Evolutionary conservation across 2,797 vertebrate species (phyloP), one percentile per base, ranked within the genome.

Genomic region (Enteromius treurensis): DNA sequence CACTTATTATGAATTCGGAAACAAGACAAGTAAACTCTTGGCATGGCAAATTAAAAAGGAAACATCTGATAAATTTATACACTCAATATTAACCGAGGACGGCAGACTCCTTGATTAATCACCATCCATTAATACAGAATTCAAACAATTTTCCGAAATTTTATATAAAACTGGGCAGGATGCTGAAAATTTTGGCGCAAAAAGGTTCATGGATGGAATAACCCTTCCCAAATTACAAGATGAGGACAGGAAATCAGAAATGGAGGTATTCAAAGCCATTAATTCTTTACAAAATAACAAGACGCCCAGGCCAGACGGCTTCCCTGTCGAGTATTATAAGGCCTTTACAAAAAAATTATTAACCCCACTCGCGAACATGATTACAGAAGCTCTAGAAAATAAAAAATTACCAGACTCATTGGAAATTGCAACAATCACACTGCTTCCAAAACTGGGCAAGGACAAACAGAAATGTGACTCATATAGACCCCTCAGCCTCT

Each of bases 391-490:
- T 23, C 15, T 76, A 55, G 53, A 55, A 21, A 55, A 55, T 8
- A 19, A 55, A 55, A n/a, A 21, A 55, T 21, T n/a, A 55, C 53
- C 53, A n/a, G 19, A 55, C 6, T 76, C 73, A 76, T 29, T 76
- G 40, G 73, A 76, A 29, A n/a, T 76, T 17, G 73, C 73, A 26
- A 55, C 49, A 76, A 75, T 76, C 5, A 77, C 53, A 60, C 49
- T 77, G 53, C 75, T 60, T 13, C 53, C 53, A 32, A 77, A 77
- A 77, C 53, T 53, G 14, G 51, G 74, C 17, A 77, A 77, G 40
- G 53, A 77, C 29, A 60, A 77, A 77, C 75, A 77, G 29, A 55
- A 76, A 76, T 76, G 47, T 76, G n/a, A 29, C 47, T 76, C 73
- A 26, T 76, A 55, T 5, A 76, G 75, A 34, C 53, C 75, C 75